A percentile compares a stretch with the other conserved stretches of the same genome.
These are phyloP conservation scores for Clinocottus analis DNA, from an alignment of 2,113 vertebrate species.

Conservation along the genomic window DNA sequence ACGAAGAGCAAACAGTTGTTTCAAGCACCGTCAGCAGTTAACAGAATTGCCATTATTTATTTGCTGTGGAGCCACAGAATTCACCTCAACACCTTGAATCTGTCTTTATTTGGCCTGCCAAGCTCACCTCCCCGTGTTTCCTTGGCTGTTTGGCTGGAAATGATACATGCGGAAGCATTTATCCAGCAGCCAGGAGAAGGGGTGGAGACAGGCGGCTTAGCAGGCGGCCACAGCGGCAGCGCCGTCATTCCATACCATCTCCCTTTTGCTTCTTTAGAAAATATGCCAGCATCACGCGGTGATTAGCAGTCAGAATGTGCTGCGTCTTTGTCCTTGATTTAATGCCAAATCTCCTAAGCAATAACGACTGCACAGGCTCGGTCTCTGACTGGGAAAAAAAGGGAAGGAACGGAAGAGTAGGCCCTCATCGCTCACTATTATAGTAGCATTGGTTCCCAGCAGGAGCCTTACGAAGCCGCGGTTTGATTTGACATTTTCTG, in stretches of 20 bases:
- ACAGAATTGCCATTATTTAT: slow-evolving; percentile 66
- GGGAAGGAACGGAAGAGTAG: slow-evolving; percentile 43
- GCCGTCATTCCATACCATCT: slow-evolving; percentile 21
- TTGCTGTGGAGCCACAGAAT: slow-evolving; percentile 53
- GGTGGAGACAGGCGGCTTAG: slow-evolving; percentile 45
- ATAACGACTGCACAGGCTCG: slow-evolving; percentile 69
- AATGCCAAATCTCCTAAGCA: slow-evolving; percentile 72
- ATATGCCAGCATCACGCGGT: slow-evolving; percentile 56
- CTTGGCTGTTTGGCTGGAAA: slow-evolving; percentile 52
- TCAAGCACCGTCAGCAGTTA: slow-evolving; percentile 72
- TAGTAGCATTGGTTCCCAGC: slow-evolving; percentile 47
- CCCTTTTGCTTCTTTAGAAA: slow-evolving; percentile 49
- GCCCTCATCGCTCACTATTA: slow-evolving; percentile 50
- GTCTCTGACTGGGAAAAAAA: slow-evolving; percentile 49
- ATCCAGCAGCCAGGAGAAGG: slow-evolving; percentile 39
- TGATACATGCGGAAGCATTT: slow-evolving; percentile 50
- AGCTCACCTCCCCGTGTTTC: slow-evolving; percentile 39
- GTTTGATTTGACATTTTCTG: slow-evolving; percentile 74
- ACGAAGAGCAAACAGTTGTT: slow-evolving; percentile 69
- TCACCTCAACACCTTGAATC: slow-evolving; percentile 68
- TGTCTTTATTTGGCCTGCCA: slow-evolving; percentile 66
- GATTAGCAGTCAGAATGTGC: slow-evolving; percentile 73
- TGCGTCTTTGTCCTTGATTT: slow-evolving; percentile 76
- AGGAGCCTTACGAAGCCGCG: slow-evolving; percentile 49
- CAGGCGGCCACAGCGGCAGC: slow-evolving; percentile 33